phyloP scores from a whole-genome alignment of 2,888 invertebrate species.

The Pilophorus perplexus region DNA sequence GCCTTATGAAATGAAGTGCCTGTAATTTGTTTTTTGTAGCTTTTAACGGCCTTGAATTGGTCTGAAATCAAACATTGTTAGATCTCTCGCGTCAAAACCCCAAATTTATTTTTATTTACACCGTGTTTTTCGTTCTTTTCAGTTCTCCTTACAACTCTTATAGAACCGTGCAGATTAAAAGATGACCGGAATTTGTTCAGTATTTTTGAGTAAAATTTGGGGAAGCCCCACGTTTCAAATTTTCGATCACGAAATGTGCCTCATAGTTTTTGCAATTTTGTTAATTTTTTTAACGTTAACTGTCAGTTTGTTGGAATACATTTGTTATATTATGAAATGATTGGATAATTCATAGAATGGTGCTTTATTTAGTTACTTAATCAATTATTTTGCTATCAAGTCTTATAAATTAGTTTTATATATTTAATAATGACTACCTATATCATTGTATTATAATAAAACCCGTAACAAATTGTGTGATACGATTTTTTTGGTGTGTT shows the following conservation, averaged over 20 bases:
- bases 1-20: not conserved
- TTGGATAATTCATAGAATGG: slow-evolving; percentile 16
- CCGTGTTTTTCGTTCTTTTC: slow-evolving; percentile 2
- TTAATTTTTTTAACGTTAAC: slow-evolving; percentile 11
- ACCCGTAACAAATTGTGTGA: slow-evolving; percentile 19
- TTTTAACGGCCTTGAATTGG: too few relatives aligned
- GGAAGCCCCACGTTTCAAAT: not conserved
- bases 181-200: slow-evolving; percentile 7
- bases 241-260: not conserved
- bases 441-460: slow-evolving; percentile 33
- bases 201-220: too few relatives aligned
- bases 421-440: slow-evolving; percentile 5
- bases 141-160: slow-evolving; percentile 10
- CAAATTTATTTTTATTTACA: not conserved
- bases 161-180: slow-evolving; percentile 1
- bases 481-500: too few relatives aligned
- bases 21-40: not conserved
- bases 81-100: not conserved
- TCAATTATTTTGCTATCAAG: not conserved
- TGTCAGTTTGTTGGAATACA: not conserved
- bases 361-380: slow-evolving; percentile 27
- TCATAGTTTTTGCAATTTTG: slow-evolving; percentile 6
- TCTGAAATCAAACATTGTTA: not conserved
- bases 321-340: not conserved
- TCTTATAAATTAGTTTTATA: slow-evolving; percentile 31